A percentile compares a stretch with the other conserved stretches of the same genome.
Evolutionary conservation across 2,797 vertebrate species (phyloP).

Genomic region (Pelochelys cantorii): DNA sequence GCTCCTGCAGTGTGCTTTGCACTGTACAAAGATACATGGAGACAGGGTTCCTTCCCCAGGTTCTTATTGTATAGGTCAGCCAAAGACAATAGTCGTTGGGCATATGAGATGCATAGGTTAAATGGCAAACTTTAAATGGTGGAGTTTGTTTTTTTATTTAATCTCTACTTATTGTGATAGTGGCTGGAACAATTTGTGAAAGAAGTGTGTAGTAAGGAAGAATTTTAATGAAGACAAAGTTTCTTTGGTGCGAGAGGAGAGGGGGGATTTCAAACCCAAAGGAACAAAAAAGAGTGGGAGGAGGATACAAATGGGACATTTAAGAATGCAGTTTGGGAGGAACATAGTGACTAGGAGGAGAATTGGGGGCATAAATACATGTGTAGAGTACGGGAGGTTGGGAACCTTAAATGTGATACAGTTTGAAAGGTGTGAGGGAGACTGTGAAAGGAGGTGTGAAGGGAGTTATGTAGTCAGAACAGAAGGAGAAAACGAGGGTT

Average conservation of each 20-base stretch:
- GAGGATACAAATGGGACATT: conserved; percentile 17
- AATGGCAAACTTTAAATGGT: neutral
- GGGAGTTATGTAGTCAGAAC: conserved; percentile 28
- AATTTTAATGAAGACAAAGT: conserved; percentile 14
- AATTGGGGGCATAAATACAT: neutral
- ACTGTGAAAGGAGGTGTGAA: conserved; percentile 30
- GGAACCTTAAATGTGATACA: conserved; percentile 12
- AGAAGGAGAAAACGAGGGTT: conserved; percentile 50
- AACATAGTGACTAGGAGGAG: neutral
- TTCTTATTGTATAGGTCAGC: neutral
- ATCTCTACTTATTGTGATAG: neutral
- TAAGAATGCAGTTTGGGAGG: neutral
- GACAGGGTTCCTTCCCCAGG: neutral
- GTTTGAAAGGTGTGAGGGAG: conserved; percentile 9
- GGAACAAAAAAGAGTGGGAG: neutral
- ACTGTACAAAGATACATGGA: neutral
- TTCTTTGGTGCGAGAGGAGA: conserved; percentile 7
- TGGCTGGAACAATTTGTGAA: neutral
- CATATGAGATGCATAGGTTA: neutral
- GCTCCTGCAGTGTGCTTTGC: conserved; percentile 16
- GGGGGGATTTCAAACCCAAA: conserved; percentile 13
- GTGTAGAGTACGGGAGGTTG: conserved; percentile 25
- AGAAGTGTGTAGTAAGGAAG: neutral
- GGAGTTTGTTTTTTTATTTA: neutral
- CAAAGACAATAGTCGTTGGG: neutral